These are phyloP conservation scores for Tupaia chinensis DNA, from an alignment of 2,113 vertebrate species.

Conservation along the genomic window DNA sequence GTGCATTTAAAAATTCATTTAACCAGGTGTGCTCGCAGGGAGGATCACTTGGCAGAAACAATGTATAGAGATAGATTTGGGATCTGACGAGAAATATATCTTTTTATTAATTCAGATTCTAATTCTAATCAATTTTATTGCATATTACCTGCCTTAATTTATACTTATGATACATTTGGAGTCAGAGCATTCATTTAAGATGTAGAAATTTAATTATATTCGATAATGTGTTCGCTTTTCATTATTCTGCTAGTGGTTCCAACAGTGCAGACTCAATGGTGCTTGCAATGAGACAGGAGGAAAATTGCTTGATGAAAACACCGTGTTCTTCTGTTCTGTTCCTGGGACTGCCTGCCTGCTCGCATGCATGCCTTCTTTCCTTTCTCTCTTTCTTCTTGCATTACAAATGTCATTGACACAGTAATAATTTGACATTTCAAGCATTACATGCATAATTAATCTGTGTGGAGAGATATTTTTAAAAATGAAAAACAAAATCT, in stretches of 20 bases:
- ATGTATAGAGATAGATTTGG: neutral
- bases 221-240: constrained; percentile 33
- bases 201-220: constrained; percentile 59
- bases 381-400: neutral
- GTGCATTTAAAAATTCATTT: neutral
- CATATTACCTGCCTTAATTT: constrained; percentile 55
- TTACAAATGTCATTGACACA: neutral
- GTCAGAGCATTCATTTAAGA: constrained; percentile 38
- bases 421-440: neutral
- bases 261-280: neutral
- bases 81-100: constrained; percentile 4
- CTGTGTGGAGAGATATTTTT: neutral
- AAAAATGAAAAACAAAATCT: constrained; percentile 5
- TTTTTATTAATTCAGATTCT: constrained; percentile 48
- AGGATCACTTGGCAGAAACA: neutral
- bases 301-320: neutral
- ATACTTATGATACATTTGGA: constrained; percentile 44
- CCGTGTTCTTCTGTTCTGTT: neutral
- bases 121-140: constrained; percentile 11
- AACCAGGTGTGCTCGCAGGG: neutral
- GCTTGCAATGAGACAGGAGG: neutral
- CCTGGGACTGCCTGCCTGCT: neutral
- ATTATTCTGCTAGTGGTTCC: constrained; percentile 24
- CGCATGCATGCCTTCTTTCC: too few relatives aligned
- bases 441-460: neutral